Evolutionary conservation across 2,113 vertebrate genomes (phyloP).

Genomic region (Lagenorhynchus albirostris): DNA sequence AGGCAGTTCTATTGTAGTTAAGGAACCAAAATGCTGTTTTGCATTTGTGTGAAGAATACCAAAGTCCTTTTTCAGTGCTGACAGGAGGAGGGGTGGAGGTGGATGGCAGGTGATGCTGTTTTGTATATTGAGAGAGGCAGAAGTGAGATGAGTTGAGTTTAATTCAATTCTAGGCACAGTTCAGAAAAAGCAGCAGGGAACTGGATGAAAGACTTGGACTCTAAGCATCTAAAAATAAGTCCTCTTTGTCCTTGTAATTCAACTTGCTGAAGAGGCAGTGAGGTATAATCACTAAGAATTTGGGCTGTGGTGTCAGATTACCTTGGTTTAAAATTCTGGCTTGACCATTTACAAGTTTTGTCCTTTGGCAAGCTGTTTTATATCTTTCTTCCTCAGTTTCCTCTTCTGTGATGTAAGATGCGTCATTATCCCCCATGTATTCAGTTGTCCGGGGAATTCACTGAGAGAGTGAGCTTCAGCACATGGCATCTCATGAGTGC

Average conservation of each 20-base stretch:
- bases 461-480: background rate
- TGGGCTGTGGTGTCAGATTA: background rate
- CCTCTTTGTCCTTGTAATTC: background rate
- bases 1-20: background rate
- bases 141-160: background rate
- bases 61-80: background rate
- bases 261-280: background rate
- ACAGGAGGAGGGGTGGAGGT: background rate
- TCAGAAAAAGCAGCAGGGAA: background rate
- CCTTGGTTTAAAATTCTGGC: background rate
- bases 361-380: background rate
- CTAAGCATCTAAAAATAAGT: background rate
- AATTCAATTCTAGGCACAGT: constrained; percentile 22
- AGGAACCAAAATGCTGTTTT: background rate
- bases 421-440: background rate
- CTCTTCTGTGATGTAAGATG: background rate
- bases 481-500: background rate
- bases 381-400: background rate
- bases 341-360: background rate
- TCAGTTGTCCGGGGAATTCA: background rate
- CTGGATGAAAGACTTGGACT: background rate
- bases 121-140: background rate
- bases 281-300: background rate
- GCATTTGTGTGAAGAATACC: background rate
- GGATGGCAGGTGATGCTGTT: background rate